Base-by-base conservation (phyloP, 2,797 vertebrate species). In the Coilia nasus region DNA sequence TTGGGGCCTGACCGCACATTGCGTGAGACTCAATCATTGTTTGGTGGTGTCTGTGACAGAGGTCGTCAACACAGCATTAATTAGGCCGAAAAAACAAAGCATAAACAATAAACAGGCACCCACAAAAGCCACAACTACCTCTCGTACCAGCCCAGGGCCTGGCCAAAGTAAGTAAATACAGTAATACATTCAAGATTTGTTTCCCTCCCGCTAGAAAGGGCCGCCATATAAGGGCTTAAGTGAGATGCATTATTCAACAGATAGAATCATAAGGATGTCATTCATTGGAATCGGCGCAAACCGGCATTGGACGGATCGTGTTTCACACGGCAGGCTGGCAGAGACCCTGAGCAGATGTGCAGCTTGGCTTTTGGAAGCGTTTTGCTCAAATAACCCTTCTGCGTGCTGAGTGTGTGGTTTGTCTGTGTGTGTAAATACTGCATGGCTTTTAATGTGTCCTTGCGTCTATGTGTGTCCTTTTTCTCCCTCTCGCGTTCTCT, bases 161-260 rank as follows among this genome's bases (percentile, higher is more conserved):
- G 81, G 92, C 91, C 93, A 94, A 95, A 94, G 87, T 93, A 93
- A 93, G 88, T 85, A 93, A 95, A 94, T 94, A 90, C 86, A 93
- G 91, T 93, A 95, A 96, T 95, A 91, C 89, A 90, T 95, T 96
- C 93, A 96, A 95, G 94, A 95, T 94, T 93, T 93, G 88, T 92
- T 92, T 89, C 88, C 89, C 89, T 86, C 82, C 85, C 87, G 84
- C 85, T 87, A 88, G 83, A 91, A 85, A 90, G 9, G 41, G 84
- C 88, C 85, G 85, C 86, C 91, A 86, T 90, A 88, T 83, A 59
- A 89, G 84, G 89, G 87, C 88, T 93, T 91, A 90, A 94, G 87
- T 89, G 89, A 93, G 93, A 91, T 89, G 86, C 84, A 89, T 91
- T 92, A 93, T 93, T 91, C 92, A 93, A 87, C 91, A 93, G 91